Evolutionary conservation across 1,140 invertebrate genomes (phyloP).

Genomic region (Mercenaria mercenaria): DNA sequence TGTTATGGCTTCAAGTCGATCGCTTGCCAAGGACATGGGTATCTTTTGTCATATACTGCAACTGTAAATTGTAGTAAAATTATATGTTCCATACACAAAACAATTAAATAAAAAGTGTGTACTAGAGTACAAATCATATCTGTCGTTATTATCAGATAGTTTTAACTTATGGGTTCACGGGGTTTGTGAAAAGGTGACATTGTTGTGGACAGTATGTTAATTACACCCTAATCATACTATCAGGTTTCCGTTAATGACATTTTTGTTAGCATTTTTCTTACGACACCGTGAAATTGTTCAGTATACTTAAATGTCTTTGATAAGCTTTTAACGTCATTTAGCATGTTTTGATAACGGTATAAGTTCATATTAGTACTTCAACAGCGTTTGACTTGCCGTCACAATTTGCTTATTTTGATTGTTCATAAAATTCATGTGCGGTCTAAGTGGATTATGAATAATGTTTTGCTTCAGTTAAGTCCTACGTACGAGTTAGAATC

Average conservation of each 20-base stretch:
- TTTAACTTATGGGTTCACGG: constrained; percentile 32
- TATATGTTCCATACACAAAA: constrained; percentile 22
- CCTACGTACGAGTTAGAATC: too few relatives aligned
- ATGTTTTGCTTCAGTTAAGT: too few relatives aligned
- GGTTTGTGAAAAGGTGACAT: constrained; percentile 36
- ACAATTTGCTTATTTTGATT: too few relatives aligned
- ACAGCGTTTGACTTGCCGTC: not conserved
- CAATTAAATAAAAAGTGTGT: constrained; percentile 22
- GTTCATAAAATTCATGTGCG: too few relatives aligned
- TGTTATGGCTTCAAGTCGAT: constrained; percentile 16
- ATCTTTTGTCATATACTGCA: not conserved
- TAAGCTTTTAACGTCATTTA: constrained; percentile 19
- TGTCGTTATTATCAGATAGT: not conserved
- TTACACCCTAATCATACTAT: constrained; percentile 30
- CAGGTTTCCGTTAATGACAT: constrained; percentile 12
- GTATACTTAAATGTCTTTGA: not conserved
- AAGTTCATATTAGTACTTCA: not conserved
- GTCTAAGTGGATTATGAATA: too few relatives aligned
- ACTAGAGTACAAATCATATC: constrained; percentile 28
- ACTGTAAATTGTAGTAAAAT: constrained; percentile 7
- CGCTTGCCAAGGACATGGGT: not conserved
- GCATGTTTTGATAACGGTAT: not conserved
- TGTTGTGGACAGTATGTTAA: constrained; percentile 43
- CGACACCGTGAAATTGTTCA: constrained; percentile 39
- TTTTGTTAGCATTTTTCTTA: constrained; percentile 12